Evolutionary conservation across 2,888 invertebrate species (phyloP).

Genomic region (Cephus pygmeus): DNA sequence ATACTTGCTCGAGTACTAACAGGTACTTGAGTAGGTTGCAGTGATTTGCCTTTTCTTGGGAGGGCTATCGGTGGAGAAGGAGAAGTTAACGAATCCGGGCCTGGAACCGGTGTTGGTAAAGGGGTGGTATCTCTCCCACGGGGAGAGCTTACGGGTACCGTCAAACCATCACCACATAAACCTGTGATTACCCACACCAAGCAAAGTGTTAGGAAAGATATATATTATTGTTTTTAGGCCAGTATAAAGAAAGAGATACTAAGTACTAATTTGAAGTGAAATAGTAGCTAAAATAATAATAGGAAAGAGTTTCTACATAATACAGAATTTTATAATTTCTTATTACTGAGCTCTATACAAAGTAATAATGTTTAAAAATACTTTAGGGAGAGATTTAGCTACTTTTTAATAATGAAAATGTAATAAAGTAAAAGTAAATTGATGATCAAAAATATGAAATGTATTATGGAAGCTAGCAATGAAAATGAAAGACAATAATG

Average conservation of each 20-base stretch:
- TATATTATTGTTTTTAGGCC: slow-evolving; percentile 12
- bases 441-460: neutral
- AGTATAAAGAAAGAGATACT: neutral
- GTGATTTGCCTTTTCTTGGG: slow-evolving; percentile 54
- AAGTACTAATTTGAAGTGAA: neutral
- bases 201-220: slow-evolving; percentile 28
- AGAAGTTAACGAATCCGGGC: slow-evolving; percentile 58
- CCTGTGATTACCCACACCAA: slow-evolving; percentile 55
- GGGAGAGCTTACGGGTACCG: slow-evolving; percentile 61
- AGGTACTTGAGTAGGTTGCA: slow-evolving; percentile 68
- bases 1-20: slow-evolving; percentile 81
- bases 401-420: neutral
- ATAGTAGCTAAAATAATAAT: neutral
- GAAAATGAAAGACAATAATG: neutral
- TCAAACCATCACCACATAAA: slow-evolving; percentile 62
- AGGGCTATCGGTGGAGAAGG: slow-evolving; percentile 59
- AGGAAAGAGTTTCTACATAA: neutral
- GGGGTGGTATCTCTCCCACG: slow-evolving; percentile 57
- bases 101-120: slow-evolving; percentile 52
- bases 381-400: neutral
- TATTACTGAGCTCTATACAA: neutral
- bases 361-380: neutral
- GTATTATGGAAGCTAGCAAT: neutral
- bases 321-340: neutral
- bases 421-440: neutral